Percentiles rank a stretch among this genome's conserved stretches.
These are phyloP conservation scores for Brachionus rotundiformis DNA, from an alignment of 1,140 invertebrate species.

Conservation along the genomic window DNA sequence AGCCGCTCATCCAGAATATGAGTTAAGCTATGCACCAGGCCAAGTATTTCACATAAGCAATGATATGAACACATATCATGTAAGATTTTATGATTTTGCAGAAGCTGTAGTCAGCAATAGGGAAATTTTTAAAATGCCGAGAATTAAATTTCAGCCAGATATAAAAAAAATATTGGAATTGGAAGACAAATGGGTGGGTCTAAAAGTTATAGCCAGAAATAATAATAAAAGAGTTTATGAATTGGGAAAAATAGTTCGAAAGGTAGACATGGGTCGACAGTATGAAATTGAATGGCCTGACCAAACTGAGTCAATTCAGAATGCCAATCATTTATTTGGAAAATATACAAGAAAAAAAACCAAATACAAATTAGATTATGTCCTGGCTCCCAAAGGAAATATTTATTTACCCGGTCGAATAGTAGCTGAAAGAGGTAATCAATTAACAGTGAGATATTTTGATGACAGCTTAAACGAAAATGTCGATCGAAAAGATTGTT, in stretches of 20 bases:
- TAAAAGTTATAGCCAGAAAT: conserved; percentile 58
- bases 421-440: conserved; percentile 19
- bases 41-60: conserved; percentile 53
- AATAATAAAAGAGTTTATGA: conserved; percentile 56
- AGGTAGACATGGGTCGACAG: conserved; percentile 53
- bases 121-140: conserved; percentile 56
- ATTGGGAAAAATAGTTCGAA: conserved; percentile 55
- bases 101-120: conserved; percentile 52
- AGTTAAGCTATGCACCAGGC: conserved; percentile 59
- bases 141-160: conserved; percentile 56
- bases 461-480: conserved; percentile 53
- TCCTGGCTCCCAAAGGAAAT: conserved; percentile 55
- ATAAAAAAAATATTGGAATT: conserved; percentile 56
- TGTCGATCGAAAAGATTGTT: conserved; percentile 47
- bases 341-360: conserved; percentile 54
- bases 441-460: conserved; percentile 56
- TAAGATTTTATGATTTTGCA: conserved; percentile 57
- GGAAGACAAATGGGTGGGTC: conserved; percentile 56
- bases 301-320: conserved; percentile 54
- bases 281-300: conserved; percentile 56
- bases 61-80: conserved; percentile 52
- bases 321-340: conserved; percentile 57
- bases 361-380: conserved; percentile 54
- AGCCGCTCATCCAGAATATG: conserved; percentile 57
- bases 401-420: conserved; percentile 57